Conservation (phyloP, 2,888 invertebrate species). For the Colletes collaris region DNA sequence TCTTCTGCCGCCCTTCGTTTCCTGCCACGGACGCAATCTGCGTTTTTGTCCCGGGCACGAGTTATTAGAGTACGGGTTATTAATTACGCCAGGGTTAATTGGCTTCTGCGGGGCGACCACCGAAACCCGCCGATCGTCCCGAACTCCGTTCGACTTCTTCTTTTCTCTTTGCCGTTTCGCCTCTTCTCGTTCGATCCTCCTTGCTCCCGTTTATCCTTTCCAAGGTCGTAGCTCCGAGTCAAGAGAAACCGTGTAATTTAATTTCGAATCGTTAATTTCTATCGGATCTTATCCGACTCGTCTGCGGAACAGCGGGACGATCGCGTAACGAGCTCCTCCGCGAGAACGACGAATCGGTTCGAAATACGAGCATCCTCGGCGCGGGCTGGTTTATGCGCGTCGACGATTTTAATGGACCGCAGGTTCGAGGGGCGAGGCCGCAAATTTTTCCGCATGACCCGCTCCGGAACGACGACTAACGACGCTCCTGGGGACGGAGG, state of each 20-base stretch:
- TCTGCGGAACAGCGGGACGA: not conserved
- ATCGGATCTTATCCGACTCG: too few relatives aligned
- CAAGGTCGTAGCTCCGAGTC: too few relatives aligned
- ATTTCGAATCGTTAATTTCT: too few relatives aligned
- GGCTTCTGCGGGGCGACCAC: conserved; percentile 56
- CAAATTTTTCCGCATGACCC: conserved; percentile 52
- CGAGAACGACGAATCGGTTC: not conserved
- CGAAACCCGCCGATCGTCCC: conserved; percentile 58
- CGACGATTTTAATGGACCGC: conserved; percentile 35
- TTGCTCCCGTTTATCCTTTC: conserved; percentile 16
- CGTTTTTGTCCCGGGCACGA: conserved; percentile 37
- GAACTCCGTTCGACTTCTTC: not conserved
- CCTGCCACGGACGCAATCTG: conserved; percentile 17
- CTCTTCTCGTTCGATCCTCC: not conserved
- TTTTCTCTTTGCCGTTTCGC: not conserved
- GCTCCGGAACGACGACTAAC: conserved; percentile 49
- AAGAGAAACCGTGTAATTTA: too few relatives aligned
- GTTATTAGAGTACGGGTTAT: conserved; percentile 65
- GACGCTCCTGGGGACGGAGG: conserved; percentile 27
- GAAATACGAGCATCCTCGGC: conserved; percentile 12
- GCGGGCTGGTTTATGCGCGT: conserved; percentile 7
- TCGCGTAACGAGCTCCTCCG: conserved; percentile 26
- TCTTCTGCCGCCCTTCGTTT: conserved; percentile 6
- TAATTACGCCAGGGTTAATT: conserved; percentile 73
- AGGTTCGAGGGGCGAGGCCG: conserved; percentile 17